Evolutionary conservation across 2,113 vertebrate genomes (phyloP).

Genomic region (Gavia stellata): DNA sequence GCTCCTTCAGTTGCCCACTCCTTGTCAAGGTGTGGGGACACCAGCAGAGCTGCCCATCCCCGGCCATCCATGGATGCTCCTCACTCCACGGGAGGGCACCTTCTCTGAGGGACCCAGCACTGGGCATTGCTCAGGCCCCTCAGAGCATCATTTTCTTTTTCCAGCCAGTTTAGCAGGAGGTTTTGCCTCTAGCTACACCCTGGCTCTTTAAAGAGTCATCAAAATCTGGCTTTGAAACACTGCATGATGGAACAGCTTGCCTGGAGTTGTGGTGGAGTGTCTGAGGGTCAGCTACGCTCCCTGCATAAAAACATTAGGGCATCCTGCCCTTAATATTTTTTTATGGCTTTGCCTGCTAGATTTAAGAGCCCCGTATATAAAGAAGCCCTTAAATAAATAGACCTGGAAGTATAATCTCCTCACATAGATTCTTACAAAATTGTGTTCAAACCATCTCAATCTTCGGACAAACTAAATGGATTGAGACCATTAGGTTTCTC

Average conservation of each 20-base stretch:
- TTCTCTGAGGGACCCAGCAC: neutral
- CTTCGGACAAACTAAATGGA: conserved; percentile 14
- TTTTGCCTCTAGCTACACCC: neutral
- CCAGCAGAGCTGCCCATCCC: neutral
- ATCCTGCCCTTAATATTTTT: conserved; percentile 24
- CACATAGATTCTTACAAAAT: neutral
- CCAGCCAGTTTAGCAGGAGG: neutral
- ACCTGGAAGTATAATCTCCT: conserved; percentile 2
- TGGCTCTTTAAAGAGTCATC: neutral
- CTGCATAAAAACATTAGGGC: conserved; percentile 1
- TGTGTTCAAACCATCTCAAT: conserved; percentile 15
- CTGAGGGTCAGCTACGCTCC: neutral
- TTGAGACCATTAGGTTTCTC: neutral
- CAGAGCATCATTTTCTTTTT: neutral
- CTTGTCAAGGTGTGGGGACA: neutral
- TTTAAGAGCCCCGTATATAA: conserved; percentile 29
- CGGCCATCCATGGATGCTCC: neutral
- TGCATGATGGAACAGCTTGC: neutral
- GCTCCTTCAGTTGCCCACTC: neutral
- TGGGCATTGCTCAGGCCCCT: neutral
- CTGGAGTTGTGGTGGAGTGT: neutral
- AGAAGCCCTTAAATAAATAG: conserved; percentile 47
- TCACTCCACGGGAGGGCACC: neutral
- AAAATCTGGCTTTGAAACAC: neutral
- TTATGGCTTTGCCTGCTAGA: conserved; percentile 11